Evolutionary conservation across 2,113 vertebrate species (phyloP), one percentile per base, ranked within the genome.

Genomic region (Solenodon paradoxus): DNA sequence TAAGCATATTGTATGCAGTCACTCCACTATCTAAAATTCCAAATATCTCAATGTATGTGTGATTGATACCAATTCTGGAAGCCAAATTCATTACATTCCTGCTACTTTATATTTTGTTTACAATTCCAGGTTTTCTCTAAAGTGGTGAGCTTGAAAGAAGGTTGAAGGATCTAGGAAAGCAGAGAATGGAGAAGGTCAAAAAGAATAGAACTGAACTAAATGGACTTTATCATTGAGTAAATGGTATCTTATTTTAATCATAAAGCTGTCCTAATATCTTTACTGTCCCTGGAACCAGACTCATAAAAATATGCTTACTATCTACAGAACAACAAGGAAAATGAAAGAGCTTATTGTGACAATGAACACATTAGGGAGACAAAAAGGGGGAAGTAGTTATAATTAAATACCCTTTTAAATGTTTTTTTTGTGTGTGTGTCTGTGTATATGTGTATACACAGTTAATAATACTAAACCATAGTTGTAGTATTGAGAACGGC

Each of bases 331-430:
- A 78, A 35, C 55, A 82, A 55, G 92, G 45, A 7, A 86, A 81
- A 71, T 77, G 3, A 92, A 83, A 95, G 55, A 3, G 3, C 57
- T 96, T 85, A 32, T 61, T 93, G 5, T 63, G 68, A 81, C 49
- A 80, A 35, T 78, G 17, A 68, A 93, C 55, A 38, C 45, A 94
- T 0, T 53, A 35, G 7, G 1, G 24, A 32, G 3, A 13, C 47
- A 80, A 87, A 90, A 88, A 12, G 57, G 16, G 0, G 3, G 9
- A 42, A 71, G 71, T 45, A 78, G 11, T 28, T 63, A 55, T 92
- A 95, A 97, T 93, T 89, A 95, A 82, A 95, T 61, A 47, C 9
- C 17, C 59, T 90, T 74, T 93, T 66, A 66, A 72, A 64, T 2
- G 2, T 8, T 32, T 35, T 85, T 16, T 47, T 83, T n/a, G n/a